A percentile compares a stretch with the other conserved stretches of the same genome.
Evolutionary conservation across 2,888 invertebrate genomes (phyloP).

Genomic region (Trichacis sp.): DNA sequence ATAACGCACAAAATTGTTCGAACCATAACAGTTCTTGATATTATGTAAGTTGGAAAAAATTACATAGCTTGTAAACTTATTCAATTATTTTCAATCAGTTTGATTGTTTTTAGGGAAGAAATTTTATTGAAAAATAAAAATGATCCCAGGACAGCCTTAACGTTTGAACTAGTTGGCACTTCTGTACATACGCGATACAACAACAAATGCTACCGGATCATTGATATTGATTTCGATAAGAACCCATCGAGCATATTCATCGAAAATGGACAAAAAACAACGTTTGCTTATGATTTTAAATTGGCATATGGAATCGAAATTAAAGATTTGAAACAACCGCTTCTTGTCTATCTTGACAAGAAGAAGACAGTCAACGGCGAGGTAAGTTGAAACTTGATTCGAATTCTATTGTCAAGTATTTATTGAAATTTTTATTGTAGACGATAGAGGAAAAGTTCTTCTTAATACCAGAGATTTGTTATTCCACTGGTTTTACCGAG

Average conservation of each 20-base stretch:
- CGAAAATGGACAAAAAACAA: conserved; percentile 71
- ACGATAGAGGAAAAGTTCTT: conserved; percentile 73
- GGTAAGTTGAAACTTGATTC: conserved; percentile 49
- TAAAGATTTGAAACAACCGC: conserved; percentile 80
- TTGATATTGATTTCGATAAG: conserved; percentile 84
- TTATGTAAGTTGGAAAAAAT: conserved; percentile 66
- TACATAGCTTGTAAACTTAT: too few species aligned
- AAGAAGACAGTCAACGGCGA: conserved; percentile 53
- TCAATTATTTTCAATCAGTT: too few species aligned
- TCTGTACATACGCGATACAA: conserved; percentile 90
- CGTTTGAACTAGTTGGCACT: conserved; percentile 74
- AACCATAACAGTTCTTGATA: conserved; percentile 81
- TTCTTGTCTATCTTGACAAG: conserved; percentile 77
- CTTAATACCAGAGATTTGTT: conserved; percentile 90
- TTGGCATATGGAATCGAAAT: conserved; percentile 82
- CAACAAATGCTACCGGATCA: conserved; percentile 88
- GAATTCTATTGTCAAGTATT: too few species aligned
- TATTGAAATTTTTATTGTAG: too few species aligned
- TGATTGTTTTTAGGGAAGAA: conserved; percentile 56
- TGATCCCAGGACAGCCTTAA: conserved; percentile 70
- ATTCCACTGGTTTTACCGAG: conserved; percentile 89
- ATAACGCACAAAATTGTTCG: conserved; percentile 87
- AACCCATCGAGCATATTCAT: conserved; percentile 80
- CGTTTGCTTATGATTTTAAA: conserved; percentile 86
- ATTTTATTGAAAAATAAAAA: conserved; percentile 58